Evolutionary conservation across 1,140 invertebrate genomes (phyloP), one percentile per base, ranked within the genome.

Genomic region (Eupristina koningsbergeri): DNA sequence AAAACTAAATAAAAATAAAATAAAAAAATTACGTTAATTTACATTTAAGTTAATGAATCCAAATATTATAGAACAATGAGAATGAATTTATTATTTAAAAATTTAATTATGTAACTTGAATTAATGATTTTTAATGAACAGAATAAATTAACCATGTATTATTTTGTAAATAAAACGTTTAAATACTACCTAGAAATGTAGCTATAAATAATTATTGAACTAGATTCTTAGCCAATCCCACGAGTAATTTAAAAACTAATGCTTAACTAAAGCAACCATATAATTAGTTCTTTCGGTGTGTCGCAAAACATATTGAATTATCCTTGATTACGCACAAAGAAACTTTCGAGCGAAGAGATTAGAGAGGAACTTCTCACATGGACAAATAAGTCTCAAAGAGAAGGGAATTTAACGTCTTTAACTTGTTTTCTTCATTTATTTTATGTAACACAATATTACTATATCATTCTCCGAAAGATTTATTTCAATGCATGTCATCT

Each of bases 221-320:
- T 11, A 64, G 58, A 36, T 3, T 67, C 64, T 67, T 41, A 13
- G 36, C 22, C 67, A 71, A 71, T 71, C 17, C 29, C n/a, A 8
- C 8, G 36, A 71, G 67, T 71, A 41, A 31, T 71, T 71, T 26
- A n/a, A 41, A 39, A 71, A 71, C 22, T 41, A 41, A 71, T 71
- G 17, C 1, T 26, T 17, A n/a, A 41, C 36, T 11, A 1, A n/a
- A 71, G 22, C 29, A 17, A 67, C 64, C 64, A 8, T 67, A 67
- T 67, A 3, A 58, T 58, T 58, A 58, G 53, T 26, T 58, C 53
- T 26, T 26, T 22, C 31, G 8, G 64, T 17, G 34, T 67, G 64
- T 36, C 31, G 64, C 64, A 71, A 71, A 71, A 71, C 36, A 71
- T 26, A 71, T 71, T 41, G 26, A 71, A 41, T 71, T 71, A 41